Conservation (phyloP, 2,888 invertebrate genomes). For the Mycalesis mineus region DNA sequence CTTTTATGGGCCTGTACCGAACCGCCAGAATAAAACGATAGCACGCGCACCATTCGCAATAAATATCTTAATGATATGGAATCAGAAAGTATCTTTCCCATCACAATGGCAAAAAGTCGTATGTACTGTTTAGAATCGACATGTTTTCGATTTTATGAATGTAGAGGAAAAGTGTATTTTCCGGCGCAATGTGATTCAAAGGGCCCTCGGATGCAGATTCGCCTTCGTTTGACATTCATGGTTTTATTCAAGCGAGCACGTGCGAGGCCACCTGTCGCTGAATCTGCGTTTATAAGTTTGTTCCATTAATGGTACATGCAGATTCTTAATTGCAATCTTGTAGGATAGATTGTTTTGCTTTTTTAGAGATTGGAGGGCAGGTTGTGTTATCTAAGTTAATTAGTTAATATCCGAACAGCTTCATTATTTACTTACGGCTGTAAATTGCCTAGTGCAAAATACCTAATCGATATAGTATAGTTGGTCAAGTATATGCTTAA, state of each 20-base stretch:
- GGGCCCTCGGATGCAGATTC: slow-evolving; percentile 39
- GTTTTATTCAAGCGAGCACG: slow-evolving; percentile 72
- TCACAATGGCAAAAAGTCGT: slow-evolving; percentile 42
- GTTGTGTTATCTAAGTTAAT: background rate
- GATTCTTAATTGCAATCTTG: slow-evolving; percentile 27
- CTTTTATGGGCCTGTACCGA: slow-evolving; percentile 48
- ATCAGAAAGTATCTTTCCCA: slow-evolving; percentile 71
- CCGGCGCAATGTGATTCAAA: slow-evolving; percentile 11
- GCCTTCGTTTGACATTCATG: slow-evolving; percentile 74
- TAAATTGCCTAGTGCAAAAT: too few species aligned
- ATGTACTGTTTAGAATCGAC: slow-evolving; percentile 36
- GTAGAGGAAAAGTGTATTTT: slow-evolving; percentile 38
- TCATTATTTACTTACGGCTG: too few species aligned
- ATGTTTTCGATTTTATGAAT: slow-evolving; percentile 45
- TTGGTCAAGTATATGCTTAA: too few species aligned
- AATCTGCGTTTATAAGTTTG: slow-evolving; percentile 57
- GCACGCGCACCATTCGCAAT: slow-evolving; percentile 52
- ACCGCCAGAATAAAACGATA: slow-evolving; percentile 56
- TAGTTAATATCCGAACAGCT: too few species aligned
- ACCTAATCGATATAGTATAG: too few species aligned
- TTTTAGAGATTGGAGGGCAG: background rate
- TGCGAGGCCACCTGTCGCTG: slow-evolving; percentile 73
- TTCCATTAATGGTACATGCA: slow-evolving; percentile 39
- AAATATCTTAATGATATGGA: slow-evolving; percentile 77
- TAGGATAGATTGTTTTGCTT: background rate